phyloP scores from a whole-genome alignment of 1,140 invertebrate genomes.

The Drosophila cardini region DNA sequence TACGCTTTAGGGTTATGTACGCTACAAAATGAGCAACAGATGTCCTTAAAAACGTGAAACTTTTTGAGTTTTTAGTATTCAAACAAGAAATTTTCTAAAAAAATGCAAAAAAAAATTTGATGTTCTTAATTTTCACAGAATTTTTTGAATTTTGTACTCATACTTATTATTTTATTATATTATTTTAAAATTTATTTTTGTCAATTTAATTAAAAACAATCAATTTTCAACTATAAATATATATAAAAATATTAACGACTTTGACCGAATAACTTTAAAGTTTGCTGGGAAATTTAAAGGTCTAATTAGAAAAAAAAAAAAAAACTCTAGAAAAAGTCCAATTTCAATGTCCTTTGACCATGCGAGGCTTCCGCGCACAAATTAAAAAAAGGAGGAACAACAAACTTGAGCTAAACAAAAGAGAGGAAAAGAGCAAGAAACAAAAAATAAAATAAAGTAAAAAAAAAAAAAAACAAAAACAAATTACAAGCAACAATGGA shows the following conservation, averaged over 20 bases:
- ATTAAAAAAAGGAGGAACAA: conserved; percentile 39
- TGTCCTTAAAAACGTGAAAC: too few species aligned
- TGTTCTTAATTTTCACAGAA: too few species aligned
- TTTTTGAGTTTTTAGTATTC: too few species aligned
- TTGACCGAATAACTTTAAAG: conserved; percentile 11
- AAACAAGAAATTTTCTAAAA: too few species aligned
- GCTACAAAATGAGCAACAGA: background rate
- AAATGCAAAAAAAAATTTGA: too few species aligned
- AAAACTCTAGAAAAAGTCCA: conserved; percentile 24
- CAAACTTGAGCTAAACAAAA: conserved; percentile 60
- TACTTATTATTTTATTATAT: too few species aligned
- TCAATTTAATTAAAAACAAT: too few species aligned
- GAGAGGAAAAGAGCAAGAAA: conserved; percentile 17
- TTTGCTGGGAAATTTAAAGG: conserved; percentile 1
- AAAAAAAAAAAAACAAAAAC: conserved; percentile 49
- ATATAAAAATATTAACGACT: background rate
- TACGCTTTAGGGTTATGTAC: conserved; percentile 1
- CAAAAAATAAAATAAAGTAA: conserved; percentile 8
- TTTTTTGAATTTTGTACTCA: too few species aligned
- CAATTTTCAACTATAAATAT: background rate
- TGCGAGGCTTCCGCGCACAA: conserved; percentile 69
- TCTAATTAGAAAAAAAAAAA: background rate
- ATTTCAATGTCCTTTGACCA: conserved; percentile 70
- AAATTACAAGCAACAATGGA: conserved; percentile 63
- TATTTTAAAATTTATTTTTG: background rate